phyloP scores from a whole-genome alignment of 2,113 vertebrate genomes.

The Neolamprologus hecqui region DNA sequence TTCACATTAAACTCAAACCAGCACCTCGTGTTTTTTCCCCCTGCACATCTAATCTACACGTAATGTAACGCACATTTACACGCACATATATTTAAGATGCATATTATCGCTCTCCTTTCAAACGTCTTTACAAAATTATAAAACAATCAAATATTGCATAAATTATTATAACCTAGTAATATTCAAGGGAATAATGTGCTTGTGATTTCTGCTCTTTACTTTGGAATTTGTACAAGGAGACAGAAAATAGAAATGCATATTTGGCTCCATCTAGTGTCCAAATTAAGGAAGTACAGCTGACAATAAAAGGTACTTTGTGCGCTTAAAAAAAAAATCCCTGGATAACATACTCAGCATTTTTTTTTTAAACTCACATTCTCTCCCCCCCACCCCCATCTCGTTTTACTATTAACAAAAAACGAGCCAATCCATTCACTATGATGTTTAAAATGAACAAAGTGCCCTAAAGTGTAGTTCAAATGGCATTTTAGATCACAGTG shows the following conservation, averaged over 20 bases:
- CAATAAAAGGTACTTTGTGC: background rate
- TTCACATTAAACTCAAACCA: background rate
- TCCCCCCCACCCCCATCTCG: rapidly evolving
- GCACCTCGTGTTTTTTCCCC: rapidly evolving
- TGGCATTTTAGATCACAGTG: background rate
- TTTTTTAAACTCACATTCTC: background rate
- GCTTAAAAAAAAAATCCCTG: background rate
- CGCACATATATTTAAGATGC: background rate
- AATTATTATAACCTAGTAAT: background rate
- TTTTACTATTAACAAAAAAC: background rate
- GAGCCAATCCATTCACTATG: background rate
- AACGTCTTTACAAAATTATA: background rate
- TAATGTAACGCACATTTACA: background rate
- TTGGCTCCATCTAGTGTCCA: slow-evolving; percentile 5
- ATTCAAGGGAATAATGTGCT: background rate
- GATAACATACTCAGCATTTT: background rate
- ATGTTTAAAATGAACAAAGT: background rate
- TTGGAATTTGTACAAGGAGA: background rate
- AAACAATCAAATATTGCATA: background rate
- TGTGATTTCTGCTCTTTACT: background rate
- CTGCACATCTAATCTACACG: rapidly evolving
- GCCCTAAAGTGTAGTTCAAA: background rate
- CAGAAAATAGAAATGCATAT: background rate
- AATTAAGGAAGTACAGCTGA: background rate
- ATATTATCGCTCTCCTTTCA: background rate